Conservation (phyloP, 2,888 invertebrate genomes). For the Melanargia galathea region DNA sequence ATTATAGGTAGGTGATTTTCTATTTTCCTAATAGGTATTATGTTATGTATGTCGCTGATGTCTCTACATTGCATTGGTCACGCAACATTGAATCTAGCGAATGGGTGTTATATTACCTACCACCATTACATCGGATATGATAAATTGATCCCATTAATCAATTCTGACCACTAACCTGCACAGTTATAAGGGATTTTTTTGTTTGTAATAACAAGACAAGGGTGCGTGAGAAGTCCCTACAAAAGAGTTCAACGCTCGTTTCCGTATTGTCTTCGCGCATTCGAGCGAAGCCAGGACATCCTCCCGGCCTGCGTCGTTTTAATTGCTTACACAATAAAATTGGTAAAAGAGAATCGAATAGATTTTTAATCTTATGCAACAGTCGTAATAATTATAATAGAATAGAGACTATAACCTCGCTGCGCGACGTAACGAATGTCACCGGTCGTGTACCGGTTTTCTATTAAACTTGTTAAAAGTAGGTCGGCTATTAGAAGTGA, state of each 20-base stretch:
- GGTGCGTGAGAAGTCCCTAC: constrained; percentile 59
- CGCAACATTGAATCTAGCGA: constrained; percentile 57
- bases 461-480: constrained; percentile 29
- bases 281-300: constrained; percentile 64
- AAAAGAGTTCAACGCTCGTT: constrained; percentile 81
- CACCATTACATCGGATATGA: constrained; percentile 62
- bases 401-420: constrained; percentile 27
- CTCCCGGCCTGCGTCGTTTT: constrained; percentile 33
- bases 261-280: constrained; percentile 64
- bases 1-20: not conserved
- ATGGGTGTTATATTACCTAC: constrained; percentile 51
- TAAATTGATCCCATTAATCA: constrained; percentile 45
- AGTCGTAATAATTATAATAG: constrained; percentile 3
- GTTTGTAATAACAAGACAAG: constrained; percentile 29
- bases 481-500: constrained; percentile 29
- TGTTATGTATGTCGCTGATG: not conserved
- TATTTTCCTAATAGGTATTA: not conserved
- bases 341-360: not conserved
- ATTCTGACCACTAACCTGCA: constrained; percentile 55
- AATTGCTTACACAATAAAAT: constrained; percentile 27
- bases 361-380: constrained; percentile 10
- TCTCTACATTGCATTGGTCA: constrained; percentile 50
- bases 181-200: constrained; percentile 52
- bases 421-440: constrained; percentile 29
- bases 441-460: constrained; percentile 33